Evolutionary conservation across 2,113 vertebrate genomes (phyloP), one percentile per base, ranked within the genome.

Genomic region (Hiodon alosoides): DNA sequence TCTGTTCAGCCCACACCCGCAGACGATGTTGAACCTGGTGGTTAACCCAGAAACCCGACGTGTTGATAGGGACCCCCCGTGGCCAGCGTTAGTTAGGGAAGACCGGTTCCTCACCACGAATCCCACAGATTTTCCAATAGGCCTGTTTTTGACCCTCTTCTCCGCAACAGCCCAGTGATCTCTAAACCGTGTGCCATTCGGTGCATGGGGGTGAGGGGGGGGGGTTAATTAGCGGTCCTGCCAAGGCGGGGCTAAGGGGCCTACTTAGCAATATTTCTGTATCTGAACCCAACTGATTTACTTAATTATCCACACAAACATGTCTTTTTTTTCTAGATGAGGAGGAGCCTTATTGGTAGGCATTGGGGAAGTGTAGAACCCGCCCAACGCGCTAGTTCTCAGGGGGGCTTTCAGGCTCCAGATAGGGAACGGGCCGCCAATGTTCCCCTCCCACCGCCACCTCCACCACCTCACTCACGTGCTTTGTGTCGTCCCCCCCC

Each of bases 221-320:
- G 93, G 94, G 90, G 90, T 93, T 96, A 94, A 95, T 96, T 94
- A 95, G 93, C 91, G 86, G 88, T 93, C 90, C 90, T 91, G 86
- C 87, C 80, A 83, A 91, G 90, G 87, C 84, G 85, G 87, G 85
- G 86, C 85, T 83, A 90, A 90, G 86, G 83, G 84, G 86, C 88
- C 92, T 91, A 90, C 88, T 91, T 89, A 93, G 92, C 94, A 92
- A 85, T 90, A 89, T 90, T 92, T 31, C 31, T 90, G 91, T 81
- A 64, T 89, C 91, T 94, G 94, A 94, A 95, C 93, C 94, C 92
- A 91, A 92, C 89, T 94, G 93, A 96, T 96, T 96, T 94, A 94
- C 93, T 90, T 94, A 93, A 97, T 97, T 96, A 95, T 91, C 90
- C 85, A 90, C 89, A 85, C 85, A 89, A 85, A 85, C 83, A 83